Conservation (phyloP, 2,113 vertebrate species). For the Boleophthalmus pectinirostris region DNA sequence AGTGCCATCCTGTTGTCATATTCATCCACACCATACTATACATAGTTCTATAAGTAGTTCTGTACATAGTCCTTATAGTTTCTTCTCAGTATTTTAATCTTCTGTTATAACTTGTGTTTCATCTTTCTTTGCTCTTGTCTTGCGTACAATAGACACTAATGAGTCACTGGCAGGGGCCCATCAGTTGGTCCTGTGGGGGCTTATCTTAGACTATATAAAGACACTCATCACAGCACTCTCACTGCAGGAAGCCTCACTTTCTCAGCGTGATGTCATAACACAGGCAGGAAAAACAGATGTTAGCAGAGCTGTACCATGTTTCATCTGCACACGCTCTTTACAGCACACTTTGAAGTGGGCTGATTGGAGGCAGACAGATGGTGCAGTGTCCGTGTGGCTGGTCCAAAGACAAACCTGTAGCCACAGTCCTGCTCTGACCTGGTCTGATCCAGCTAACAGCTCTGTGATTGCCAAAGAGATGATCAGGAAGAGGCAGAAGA, state of each 20-base stretch:
- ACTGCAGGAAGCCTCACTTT: constrained; percentile 4
- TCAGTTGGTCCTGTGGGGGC: background rate
- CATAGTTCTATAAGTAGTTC: no score
- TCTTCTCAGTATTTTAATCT: background rate
- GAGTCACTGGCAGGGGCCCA: background rate
- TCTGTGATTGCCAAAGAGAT: constrained; percentile 26
- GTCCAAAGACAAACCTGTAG: constrained; percentile 14
- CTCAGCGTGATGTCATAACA: constrained; percentile 16
- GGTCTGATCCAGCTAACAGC: constrained; percentile 23
- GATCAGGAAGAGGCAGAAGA: constrained; percentile 21
- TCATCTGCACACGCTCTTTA: constrained; percentile 25
- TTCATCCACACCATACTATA: no score
- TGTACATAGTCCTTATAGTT: background rate
- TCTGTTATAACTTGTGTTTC: background rate
- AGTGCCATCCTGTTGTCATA: no score
- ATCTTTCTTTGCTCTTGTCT: background rate
- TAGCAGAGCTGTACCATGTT: constrained; percentile 10
- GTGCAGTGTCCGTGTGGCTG: background rate
- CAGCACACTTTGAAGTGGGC: constrained; percentile 35
- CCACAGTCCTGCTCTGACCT: constrained; percentile 14
- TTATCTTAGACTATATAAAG: constrained; percentile 9
- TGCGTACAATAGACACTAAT: background rate
- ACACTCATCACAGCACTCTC: constrained; percentile 16
- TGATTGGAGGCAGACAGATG: constrained; percentile 36
- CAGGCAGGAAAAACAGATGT: constrained; percentile 32